Evolutionary conservation across 2,113 vertebrate species (phyloP).

Genomic region (Oryzias woworae): DNA sequence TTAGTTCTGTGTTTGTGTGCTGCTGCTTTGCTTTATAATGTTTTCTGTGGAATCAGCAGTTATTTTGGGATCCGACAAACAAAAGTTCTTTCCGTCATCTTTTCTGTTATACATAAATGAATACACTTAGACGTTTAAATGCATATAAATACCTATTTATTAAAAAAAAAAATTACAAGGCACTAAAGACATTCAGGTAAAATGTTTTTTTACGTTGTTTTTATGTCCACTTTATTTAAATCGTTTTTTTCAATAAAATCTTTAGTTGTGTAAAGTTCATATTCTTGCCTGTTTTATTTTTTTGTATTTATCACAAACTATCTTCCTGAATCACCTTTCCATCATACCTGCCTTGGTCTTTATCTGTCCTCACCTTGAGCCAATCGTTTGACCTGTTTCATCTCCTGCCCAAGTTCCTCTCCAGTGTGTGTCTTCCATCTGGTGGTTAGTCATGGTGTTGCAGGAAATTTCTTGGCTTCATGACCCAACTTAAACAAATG

Average conservation of each 20-base stretch:
- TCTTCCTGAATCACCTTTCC: too few species aligned
- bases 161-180: too few species aligned
- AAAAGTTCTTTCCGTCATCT: neutral
- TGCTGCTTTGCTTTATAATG: neutral
- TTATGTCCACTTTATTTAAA: neutral
- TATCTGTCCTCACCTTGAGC: neutral
- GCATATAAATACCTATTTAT: too few species aligned
- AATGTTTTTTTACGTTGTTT: neutral
- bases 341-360: too few species aligned
- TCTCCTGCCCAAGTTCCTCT: neutral
- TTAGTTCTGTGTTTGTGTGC: neutral
- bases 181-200: too few species aligned
- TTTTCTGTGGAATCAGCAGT: constrained; percentile 6
- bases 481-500: too few species aligned
- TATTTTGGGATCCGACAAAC: neutral
- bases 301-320: too few species aligned
- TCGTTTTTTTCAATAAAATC: too few species aligned
- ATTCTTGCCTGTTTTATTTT: neutral
- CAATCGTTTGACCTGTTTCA: neutral
- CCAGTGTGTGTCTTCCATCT: constrained; percentile 76
- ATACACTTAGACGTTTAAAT: neutral
- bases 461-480: neutral
- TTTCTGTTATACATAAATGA: neutral
- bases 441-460: constrained; percentile 52
- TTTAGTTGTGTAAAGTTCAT: neutral